A percentile compares a stretch with the other conserved stretches of the same genome.
Evolutionary conservation across 2,797 vertebrate genomes (phyloP).

Genomic region (Bradypus variegatus): DNA sequence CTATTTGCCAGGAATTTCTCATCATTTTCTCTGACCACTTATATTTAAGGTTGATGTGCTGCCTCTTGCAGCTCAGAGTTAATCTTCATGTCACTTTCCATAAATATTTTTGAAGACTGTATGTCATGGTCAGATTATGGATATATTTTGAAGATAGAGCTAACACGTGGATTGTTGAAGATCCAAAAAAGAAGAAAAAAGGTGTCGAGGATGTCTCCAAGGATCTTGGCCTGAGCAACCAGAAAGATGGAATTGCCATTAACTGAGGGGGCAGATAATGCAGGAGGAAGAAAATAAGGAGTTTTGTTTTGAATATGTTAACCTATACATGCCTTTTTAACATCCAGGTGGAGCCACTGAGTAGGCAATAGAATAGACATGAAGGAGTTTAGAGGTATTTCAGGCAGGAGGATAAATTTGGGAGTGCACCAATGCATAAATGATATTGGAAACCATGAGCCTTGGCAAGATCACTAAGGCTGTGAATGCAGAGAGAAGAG

Average conservation of each 20-base stretch:
- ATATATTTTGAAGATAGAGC: neutral
- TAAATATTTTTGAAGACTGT: neutral
- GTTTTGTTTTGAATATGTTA: too few relatives aligned
- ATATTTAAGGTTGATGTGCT: neutral
- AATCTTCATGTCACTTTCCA: neutral
- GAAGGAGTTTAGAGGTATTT: neutral
- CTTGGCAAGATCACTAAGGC: neutral
- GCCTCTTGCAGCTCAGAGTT: neutral
- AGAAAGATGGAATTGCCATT: neutral
- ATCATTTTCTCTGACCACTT: neutral
- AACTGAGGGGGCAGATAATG: neutral
- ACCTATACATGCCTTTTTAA: neutral
- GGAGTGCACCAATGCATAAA: neutral
- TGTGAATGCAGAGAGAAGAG: neutral
- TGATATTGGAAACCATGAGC: neutral
- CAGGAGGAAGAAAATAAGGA: neutral
- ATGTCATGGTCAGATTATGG: neutral
- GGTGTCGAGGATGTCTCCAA: neutral
- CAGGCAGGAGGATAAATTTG: neutral
- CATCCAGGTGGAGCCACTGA: neutral
- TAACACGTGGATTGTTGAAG: neutral
- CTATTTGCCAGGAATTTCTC: neutral
- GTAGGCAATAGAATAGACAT: neutral
- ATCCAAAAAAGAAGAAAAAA: neutral
- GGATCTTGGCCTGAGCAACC: neutral